Percentiles rank a stretch among this genome's conserved stretches.
phyloP scores from a whole-genome alignment of 1,140 invertebrate genomes.

The Atta cephalotes region DNA sequence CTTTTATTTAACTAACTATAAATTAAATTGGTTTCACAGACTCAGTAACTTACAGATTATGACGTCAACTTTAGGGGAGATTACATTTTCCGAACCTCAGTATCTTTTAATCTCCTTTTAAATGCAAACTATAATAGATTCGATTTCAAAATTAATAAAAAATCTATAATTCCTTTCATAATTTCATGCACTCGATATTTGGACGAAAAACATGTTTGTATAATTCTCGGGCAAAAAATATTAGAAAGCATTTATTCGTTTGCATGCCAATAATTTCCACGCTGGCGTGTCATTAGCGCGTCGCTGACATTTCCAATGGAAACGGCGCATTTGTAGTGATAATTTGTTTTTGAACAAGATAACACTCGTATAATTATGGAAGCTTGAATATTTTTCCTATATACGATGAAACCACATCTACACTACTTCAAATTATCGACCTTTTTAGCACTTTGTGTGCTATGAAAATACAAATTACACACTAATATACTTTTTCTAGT shows the following conservation, averaged over 20 bases:
- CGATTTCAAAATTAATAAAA: conserved; percentile 28
- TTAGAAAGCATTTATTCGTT: conserved; percentile 43
- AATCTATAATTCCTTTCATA: background rate
- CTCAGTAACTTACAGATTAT: too few relatives aligned
- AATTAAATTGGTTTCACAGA: too few relatives aligned
- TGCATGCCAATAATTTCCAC: conserved; percentile 56
- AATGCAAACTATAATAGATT: too few relatives aligned
- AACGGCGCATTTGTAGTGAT: conserved; percentile 48
- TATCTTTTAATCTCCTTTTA: too few relatives aligned
- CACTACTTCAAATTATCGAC: conserved; percentile 23
- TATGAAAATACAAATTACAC: conserved; percentile 17
- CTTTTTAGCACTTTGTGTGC: background rate
- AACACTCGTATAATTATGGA: conserved; percentile 23
- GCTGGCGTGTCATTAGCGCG: conserved; percentile 24
- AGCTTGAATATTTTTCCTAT: conserved; percentile 19
- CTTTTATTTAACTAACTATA: too few relatives aligned
- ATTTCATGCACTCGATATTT: background rate
- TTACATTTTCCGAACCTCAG: too few relatives aligned
- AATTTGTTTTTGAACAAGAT: conserved; percentile 57
- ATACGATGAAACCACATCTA: background rate
- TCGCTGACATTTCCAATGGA: conserved; percentile 49
- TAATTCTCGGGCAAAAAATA: conserved; percentile 46
- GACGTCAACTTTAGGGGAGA: too few relatives aligned
- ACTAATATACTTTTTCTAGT: background rate
- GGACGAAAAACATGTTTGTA: conserved; percentile 4